phyloP scores from a whole-genome alignment of 2,113 vertebrate genomes.

The Ictalurus furcatus region DNA sequence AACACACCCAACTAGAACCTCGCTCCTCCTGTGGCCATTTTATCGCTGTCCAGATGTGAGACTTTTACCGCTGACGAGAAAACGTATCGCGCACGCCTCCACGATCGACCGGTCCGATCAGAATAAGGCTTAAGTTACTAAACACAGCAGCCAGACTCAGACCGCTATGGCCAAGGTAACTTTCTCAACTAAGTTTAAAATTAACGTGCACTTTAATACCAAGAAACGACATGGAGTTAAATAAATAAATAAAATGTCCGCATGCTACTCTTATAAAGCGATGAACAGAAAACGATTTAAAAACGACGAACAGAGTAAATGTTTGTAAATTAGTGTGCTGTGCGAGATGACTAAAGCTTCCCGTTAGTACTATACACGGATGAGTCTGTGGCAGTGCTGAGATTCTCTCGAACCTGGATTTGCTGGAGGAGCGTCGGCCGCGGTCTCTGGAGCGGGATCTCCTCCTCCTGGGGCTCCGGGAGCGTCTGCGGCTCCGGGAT shows the following conservation, averaged over 20 bases:
- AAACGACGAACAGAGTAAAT: not conserved
- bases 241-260: no score
- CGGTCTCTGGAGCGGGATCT: conserved; percentile 85
- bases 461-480: conserved; percentile 87
- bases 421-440: conserved; percentile 81
- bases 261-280: not conserved
- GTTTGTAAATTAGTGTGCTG: not conserved
- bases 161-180: no score
- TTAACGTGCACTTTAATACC: no score
- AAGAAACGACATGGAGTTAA: no score
- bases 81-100: no score
- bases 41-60: no score
- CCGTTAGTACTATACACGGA: not conserved
- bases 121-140: no score
- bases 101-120: no score
- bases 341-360: not conserved
- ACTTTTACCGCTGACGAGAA: no score
- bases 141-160: no score
- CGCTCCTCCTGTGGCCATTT: not conserved
- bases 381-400: not conserved
- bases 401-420: conserved; percentile 76
- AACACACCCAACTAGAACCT: not conserved
- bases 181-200: no score
- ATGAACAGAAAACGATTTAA: not conserved
- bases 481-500: conserved; percentile 86